phyloP scores from a whole-genome alignment of 2,113 vertebrate species.

The Neodontobutis hainanensis region DNA sequence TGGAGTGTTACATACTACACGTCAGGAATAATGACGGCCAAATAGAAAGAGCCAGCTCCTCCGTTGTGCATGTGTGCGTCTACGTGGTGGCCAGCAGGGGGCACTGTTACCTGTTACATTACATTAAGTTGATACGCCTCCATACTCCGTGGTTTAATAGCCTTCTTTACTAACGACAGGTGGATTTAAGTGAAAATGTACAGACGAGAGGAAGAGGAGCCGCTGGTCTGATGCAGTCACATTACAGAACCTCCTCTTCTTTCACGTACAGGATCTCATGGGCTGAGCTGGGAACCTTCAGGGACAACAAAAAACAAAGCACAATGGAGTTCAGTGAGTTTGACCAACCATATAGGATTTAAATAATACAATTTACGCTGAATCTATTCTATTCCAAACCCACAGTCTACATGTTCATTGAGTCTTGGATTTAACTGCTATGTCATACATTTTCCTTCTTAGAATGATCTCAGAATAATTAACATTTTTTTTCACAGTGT shows the following conservation, averaged over 20 bases:
- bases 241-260: constrained; percentile 81
- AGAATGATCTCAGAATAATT: no score
- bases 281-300: constrained; percentile 86
- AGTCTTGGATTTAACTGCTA: no score
- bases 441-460: no score
- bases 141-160: not conserved
- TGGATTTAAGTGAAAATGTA: constrained; percentile 4
- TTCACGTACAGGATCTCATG: constrained; percentile 92
- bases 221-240: constrained; percentile 6
- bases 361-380: no score
- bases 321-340: no score
- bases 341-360: no score
- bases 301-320: not conserved
- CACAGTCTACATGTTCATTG: no score
- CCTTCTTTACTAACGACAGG: constrained; percentile 12
- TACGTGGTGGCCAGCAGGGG: constrained; percentile 61
- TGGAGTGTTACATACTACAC: constrained; percentile 32
- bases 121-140: not conserved
- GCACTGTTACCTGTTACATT: constrained; percentile 48
- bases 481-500: no score
- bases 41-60: constrained; percentile 65
- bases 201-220: constrained; percentile 24
- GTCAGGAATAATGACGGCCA: constrained; percentile 12
- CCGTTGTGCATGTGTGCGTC: constrained; percentile 26
- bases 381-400: no score